These are phyloP conservation scores for Hylaeus anthracinus DNA, from an alignment of 1,140 invertebrate species.

Conservation along the genomic window DNA sequence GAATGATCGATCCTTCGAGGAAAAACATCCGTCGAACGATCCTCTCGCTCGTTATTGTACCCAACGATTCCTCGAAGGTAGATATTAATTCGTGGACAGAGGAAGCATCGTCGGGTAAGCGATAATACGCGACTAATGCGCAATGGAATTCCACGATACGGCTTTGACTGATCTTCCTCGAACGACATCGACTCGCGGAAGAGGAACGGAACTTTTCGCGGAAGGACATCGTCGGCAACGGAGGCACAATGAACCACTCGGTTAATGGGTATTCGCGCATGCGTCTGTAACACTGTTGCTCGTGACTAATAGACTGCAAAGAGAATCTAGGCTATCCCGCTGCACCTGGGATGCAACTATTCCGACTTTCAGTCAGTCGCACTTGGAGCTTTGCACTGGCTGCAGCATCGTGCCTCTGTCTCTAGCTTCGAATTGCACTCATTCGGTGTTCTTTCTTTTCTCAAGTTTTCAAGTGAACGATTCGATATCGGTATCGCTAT, in stretches of 20 bases:
- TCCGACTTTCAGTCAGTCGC: constrained; percentile 47
- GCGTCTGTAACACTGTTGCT: constrained; percentile 51
- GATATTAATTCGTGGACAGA: constrained; percentile 14
- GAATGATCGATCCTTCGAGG: background rate
- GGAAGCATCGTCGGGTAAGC: background rate
- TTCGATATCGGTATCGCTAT: background rate
- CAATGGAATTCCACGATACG: background rate
- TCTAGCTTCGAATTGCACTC: background rate
- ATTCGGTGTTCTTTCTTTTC: background rate
- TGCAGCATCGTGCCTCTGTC: background rate
- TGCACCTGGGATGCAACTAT: constrained; percentile 60
- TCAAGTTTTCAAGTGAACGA: background rate
- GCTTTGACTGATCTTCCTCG: background rate
- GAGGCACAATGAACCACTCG: constrained; percentile 51
- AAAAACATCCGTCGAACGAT: background rate
- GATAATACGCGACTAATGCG: constrained; percentile 5
- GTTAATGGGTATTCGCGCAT: constrained; percentile 61
- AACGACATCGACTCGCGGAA: background rate
- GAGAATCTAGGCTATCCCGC: constrained; percentile 67
- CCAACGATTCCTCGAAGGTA: constrained; percentile 24
- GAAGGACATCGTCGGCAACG: constrained; percentile 32
- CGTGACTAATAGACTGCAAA: constrained; percentile 35
- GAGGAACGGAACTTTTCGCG: background rate
- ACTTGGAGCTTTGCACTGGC: constrained; percentile 11
- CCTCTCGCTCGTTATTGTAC: background rate